phyloP scores from a whole-genome alignment of 1,140 invertebrate species.

The Hesperophylax magnus region DNA sequence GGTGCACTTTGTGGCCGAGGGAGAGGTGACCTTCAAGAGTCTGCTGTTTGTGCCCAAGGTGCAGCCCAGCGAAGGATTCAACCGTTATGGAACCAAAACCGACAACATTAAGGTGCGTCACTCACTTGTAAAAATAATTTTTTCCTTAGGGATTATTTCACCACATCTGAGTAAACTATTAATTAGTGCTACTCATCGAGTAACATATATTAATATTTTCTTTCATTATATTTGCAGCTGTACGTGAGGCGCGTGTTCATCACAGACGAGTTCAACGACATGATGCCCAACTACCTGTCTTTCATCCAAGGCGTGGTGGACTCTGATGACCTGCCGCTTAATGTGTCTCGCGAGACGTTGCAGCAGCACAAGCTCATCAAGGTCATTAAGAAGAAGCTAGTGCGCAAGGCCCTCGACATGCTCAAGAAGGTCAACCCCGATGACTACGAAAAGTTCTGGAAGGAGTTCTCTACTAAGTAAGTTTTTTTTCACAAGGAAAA shows the following conservation, averaged over 20 bases:
- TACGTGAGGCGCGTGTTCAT: constrained; percentile 99
- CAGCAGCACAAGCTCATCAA: constrained; percentile 99
- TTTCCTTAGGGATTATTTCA: too few species aligned
- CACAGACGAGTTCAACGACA: constrained; percentile 99
- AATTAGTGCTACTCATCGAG: too few species aligned
- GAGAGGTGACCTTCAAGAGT: constrained; percentile 98
- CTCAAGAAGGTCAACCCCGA: constrained; percentile 96
- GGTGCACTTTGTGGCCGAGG: constrained; percentile 98
- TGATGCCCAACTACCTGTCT: constrained; percentile 98
- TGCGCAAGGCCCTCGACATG: constrained; percentile 98
- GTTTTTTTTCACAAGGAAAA: constrained; percentile 57
- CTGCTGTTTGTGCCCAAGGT: constrained; percentile 93
- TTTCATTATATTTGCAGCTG: constrained; percentile 72
- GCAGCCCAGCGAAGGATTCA: constrained; percentile 94
- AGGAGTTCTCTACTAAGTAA: constrained; percentile 98
- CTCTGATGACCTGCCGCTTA: constrained; percentile 98
- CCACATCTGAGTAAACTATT: too few species aligned
- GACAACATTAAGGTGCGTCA: constrained; percentile 90
- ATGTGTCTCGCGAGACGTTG: constrained; percentile 97
- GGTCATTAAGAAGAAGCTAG: constrained; percentile 98
- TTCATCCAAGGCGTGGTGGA: constrained; percentile 98
- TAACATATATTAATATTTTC: too few species aligned
- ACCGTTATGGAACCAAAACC: constrained; percentile 93
- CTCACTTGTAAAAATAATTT: neutral
- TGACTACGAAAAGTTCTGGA: constrained; percentile 97